These are phyloP conservation scores for Camelus bactrianus DNA, from an alignment of 2,113 vertebrate genomes.

Conservation along the genomic window DNA sequence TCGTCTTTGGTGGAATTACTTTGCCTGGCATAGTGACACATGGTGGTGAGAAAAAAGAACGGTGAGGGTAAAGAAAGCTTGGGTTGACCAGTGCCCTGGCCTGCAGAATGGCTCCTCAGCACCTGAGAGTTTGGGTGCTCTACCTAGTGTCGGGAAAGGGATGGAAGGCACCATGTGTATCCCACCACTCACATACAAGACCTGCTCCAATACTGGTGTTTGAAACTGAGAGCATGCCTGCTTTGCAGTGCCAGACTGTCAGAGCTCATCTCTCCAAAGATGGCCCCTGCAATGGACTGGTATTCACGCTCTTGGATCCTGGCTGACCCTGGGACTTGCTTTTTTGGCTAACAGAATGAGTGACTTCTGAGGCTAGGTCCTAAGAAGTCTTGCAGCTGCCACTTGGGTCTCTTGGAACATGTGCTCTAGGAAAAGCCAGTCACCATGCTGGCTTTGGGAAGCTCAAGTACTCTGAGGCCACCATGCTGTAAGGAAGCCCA, in stretches of 20 bases:
- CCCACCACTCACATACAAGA: background rate
- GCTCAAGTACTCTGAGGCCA: background rate
- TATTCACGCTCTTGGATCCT: background rate
- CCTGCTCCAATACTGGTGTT: background rate
- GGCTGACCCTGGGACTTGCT: background rate
- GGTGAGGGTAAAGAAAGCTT: background rate
- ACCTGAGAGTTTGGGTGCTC: background rate
- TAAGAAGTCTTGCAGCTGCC: background rate
- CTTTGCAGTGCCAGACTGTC: background rate
- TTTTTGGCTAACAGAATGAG: background rate
- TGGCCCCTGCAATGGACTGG: background rate
- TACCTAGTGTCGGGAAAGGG: background rate
- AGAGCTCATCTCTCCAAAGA: background rate
- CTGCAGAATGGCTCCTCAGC: background rate
- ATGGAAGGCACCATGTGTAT: background rate
- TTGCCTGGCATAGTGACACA: background rate
- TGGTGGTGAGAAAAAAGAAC: background rate
- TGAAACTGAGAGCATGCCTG: background rate
- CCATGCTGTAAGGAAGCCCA: background rate
- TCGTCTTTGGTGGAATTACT: background rate
- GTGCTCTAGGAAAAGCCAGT: background rate
- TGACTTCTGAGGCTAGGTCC: background rate
- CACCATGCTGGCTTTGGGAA: background rate
- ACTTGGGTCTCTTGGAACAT: background rate
- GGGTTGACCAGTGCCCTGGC: background rate